Percentiles rank a stretch among this genome's conserved stretches.
Evolutionary conservation across 2,888 invertebrate species (phyloP).

Genomic region (Sphaerophoria rueppellii): DNA sequence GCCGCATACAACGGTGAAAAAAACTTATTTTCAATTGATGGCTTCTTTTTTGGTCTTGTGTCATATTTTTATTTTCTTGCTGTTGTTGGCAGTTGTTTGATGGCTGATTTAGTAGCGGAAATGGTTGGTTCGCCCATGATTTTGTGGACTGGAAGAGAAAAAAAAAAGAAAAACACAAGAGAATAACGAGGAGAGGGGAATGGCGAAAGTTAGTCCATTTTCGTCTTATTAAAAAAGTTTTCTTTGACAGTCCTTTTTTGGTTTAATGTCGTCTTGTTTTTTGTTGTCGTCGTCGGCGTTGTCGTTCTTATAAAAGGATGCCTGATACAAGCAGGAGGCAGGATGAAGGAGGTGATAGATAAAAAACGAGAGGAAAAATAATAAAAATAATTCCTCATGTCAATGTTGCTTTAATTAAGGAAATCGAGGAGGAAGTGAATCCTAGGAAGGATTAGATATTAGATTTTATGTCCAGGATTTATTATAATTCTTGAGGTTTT

Average conservation of each 20-base stretch:
- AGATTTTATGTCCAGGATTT: conserved; percentile 21
- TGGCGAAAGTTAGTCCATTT: conserved; percentile 66
- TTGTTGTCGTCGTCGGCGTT: neutral
- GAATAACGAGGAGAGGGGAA: neutral
- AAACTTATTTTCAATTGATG: conserved; percentile 69
- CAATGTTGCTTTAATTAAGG: conserved; percentile 61
- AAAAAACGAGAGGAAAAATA: neutral
- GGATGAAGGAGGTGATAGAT: neutral
- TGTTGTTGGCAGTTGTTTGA: conserved; percentile 72
- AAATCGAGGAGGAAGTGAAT: conserved; percentile 36
- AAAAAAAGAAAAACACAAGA: neutral
- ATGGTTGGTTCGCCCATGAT: conserved; percentile 42
- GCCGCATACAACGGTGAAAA: no score
- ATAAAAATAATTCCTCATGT: conserved; percentile 33
- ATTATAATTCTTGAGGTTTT: conserved; percentile 42
- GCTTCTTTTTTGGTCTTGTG: neutral
- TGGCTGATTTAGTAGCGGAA: conserved; percentile 71
- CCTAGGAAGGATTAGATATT: conserved; percentile 32
- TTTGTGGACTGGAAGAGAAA: neutral
- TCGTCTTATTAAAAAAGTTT: conserved; percentile 72
- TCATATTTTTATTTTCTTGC: conserved; percentile 58
- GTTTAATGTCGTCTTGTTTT: conserved; percentile 25
- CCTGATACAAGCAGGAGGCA: neutral
- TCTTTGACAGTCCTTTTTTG: conserved; percentile 63
- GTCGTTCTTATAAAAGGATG: neutral